These are phyloP conservation scores for Eciton burchellii DNA, from an alignment of 1,140 invertebrate species.

Conservation along the genomic window DNA sequence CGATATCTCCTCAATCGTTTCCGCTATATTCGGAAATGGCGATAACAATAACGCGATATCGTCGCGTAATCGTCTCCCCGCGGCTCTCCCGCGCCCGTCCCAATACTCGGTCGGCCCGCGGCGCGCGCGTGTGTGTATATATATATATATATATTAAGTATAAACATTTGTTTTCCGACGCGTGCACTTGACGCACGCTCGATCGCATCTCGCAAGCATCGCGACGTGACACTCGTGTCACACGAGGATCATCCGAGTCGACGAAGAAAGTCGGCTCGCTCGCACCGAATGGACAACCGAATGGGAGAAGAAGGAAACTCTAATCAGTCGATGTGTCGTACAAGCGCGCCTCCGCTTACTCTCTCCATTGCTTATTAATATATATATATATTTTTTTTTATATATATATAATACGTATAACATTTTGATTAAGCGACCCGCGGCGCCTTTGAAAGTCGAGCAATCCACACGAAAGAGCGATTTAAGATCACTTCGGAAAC, in stretches of 20 bases:
- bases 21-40: constrained; percentile 20
- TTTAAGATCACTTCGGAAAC: constrained; percentile 67
- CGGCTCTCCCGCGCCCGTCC: constrained; percentile 39
- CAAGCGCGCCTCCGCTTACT: constrained; percentile 53
- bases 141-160: constrained; percentile 64
- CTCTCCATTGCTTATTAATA: constrained; percentile 60
- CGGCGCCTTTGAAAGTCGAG: constrained; percentile 62
- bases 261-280: constrained; percentile 37
- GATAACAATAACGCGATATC: constrained; percentile 18
- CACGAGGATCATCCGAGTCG: constrained; percentile 34
- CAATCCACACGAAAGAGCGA: constrained; percentile 67
- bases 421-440: constrained; percentile 74
- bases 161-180: constrained; percentile 61
- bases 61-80: not conserved
- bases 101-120: constrained; percentile 28
- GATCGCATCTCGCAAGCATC: constrained; percentile 58
- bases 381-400: no score
- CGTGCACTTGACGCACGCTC: constrained; percentile 31
- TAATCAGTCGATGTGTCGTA: constrained; percentile 73
- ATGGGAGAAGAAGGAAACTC: constrained; percentile 64
- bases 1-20: constrained; percentile 9
- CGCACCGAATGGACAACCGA: constrained; percentile 64
- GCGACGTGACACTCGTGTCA: constrained; percentile 31
- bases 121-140: constrained; percentile 20
- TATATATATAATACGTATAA: constrained; percentile 67